phyloP scores from a whole-genome alignment of 2,797 vertebrate species.

The Microhierax caerulescens region DNA sequence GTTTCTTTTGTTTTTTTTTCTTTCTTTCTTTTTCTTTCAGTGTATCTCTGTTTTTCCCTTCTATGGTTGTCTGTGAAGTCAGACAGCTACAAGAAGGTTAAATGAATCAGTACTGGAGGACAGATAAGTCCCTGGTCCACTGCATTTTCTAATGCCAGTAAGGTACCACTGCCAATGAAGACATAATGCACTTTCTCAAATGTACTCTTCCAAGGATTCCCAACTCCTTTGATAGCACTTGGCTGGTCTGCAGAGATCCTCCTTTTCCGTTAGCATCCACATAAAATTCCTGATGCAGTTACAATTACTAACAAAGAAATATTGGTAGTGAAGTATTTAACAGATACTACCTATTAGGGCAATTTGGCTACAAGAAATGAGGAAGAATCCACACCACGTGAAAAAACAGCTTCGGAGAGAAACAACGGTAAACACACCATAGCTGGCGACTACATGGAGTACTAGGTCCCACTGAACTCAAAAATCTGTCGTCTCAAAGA shows the following conservation, averaged over 20 bases:
- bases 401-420: not conserved
- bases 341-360: not conserved
- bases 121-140: not conserved
- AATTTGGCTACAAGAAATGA: not conserved
- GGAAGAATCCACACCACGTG: not conserved
- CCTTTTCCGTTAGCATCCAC: not conserved
- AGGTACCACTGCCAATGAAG: not conserved
- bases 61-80: accelerated
- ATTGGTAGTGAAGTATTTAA: not conserved
- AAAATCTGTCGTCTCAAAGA: not conserved
- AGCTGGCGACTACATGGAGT: not conserved
- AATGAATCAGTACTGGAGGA: not conserved
- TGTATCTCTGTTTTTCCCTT: not conserved
- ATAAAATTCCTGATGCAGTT: not conserved
- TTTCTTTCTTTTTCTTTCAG: not conserved
- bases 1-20: too few relatives aligned
- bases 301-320: not conserved
- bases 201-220: not conserved
- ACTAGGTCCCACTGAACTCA: not conserved
- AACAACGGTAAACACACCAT: not conserved
- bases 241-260: not conserved
- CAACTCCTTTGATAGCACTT: not conserved
- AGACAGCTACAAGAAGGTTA: not conserved
- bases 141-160: not conserved
- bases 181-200: not conserved